Base-by-base conservation (phyloP, 2,888 invertebrate species). In the Tanypteryx hageni region DNA sequence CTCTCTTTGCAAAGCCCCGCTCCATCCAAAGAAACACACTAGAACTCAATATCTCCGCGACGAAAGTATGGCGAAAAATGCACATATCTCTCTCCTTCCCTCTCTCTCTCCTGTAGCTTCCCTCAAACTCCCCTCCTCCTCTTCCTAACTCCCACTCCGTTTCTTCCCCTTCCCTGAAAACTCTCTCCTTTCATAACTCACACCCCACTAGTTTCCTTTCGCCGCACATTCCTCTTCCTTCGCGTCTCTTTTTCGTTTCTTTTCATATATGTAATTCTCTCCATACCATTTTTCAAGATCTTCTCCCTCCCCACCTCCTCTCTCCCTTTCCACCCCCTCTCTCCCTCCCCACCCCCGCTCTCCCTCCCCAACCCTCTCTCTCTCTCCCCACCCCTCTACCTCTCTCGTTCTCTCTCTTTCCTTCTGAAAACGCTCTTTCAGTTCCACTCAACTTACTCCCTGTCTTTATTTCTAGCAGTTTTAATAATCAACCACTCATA, bases 271-370 rank as follows among this genome's bases (percentile, higher is more conserved):
- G 44, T 44, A 44, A 44, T 44, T 64, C 83, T n/a, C 56, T 44
- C 57, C 83, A 56, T 83, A 56, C 44, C 83, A 83, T 83, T 83
- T n/a, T 16, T 83, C 27, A 16, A 44, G 56, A 44, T 83, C n/a
- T n/a, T n/a, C n/a, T n/a, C 83, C 56, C 83, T 7, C 4, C 18
- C 83, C n/a, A 9, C 56, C 4, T 57, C 57, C 13, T 83, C 83
- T 18, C 82, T 22, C 82, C 18, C 44, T 10, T 31, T 9, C 82
- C n/a, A 10, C 82, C 44, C 44, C n/a, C 76, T 27, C 11, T 13
- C 0, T 16, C 13, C 57, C 83, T 9, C 14, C n/a, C 83, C 18
- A n/a, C n/a, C n/a, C n/a, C n/a, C n/a, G n/a, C n/a, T n/a, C n/a
- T n/a, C 83, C 56, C 83, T 7, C 4, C 18, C 83, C n/a, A 9